Base-by-base conservation (phyloP, 2,888 invertebrate species). In the Fragum whitleyi region DNA sequence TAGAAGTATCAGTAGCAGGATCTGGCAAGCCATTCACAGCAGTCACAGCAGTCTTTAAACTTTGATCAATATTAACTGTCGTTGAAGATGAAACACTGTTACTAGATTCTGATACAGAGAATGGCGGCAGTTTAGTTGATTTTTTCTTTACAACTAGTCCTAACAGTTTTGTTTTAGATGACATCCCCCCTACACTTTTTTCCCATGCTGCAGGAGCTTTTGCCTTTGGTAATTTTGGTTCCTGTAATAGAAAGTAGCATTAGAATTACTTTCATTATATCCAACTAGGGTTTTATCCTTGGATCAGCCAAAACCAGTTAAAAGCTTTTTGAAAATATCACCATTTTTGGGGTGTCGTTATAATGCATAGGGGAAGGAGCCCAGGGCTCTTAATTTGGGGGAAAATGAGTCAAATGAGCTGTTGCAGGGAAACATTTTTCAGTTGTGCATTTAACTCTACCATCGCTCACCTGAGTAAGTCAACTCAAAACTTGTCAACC, bases 131-230 rank as follows among this genome's bases (percentile, higher is more conserved):
- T 42, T 65, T n/a, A 7, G 69, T 42, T 23, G 68, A 39, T 68
- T 82, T 83, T 65, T 90, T 91, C 79, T 83, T 90, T 39, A 87
- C 89, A 28, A 91, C 90, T 3, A 91, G 84, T n/a, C 87, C 86
- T 62, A 85, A 79, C 23, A 91, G 80, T 55, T 83, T 81, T 1
- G 81, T 73, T 65, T 89, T 90, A 7, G 79, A 87, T 9, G 89
- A 86, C 39, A 91, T 79, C 21, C 87, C 74, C 0, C 91, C 91
- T 14, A 91, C 88, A 87, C 91, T 91, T 71, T 80, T 87, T 69
- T 90, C 82, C 91, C 91, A 91, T 0, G 82, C 76, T 70, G 86
- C 83, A 36, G 79, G 81, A 26, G 88, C 84, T 69, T 88, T 86
- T 3, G 74, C 23, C 36, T 68, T 77, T 11, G 59, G 61, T 55